phyloP scores from a whole-genome alignment of 2,888 invertebrate species.

The Ophion costatus region DNA sequence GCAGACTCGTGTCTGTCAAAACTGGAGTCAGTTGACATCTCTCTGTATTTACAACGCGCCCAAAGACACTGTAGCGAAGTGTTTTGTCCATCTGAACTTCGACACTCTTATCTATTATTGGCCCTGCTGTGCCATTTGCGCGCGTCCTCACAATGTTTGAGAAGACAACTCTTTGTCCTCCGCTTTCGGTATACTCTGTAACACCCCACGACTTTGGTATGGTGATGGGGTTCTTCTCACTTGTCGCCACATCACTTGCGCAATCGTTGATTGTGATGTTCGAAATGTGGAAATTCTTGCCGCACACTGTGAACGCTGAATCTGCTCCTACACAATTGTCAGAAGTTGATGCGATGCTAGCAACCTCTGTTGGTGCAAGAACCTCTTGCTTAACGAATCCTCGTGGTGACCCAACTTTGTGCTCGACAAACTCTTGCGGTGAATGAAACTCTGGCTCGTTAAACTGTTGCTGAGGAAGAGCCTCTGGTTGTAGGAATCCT shows the following conservation, averaged over 20 bases:
- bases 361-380: background rate
- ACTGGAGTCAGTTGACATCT: conserved; percentile 9
- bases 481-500: too few relatives aligned
- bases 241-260: background rate
- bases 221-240: background rate
- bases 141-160: background rate
- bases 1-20: background rate
- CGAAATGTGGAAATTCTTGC: background rate
- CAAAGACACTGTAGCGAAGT: conserved; percentile 33
- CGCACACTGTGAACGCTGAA: background rate
- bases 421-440: too few relatives aligned
- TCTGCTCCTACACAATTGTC: background rate
- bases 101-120: conserved; percentile 24
- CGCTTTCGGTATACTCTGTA: background rate
- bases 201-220: conserved; percentile 36
- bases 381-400: background rate
- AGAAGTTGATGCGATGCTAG: background rate
- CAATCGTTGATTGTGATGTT: background rate
- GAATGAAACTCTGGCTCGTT: too few relatives aligned
- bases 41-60: conserved; percentile 10
- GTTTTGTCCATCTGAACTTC: background rate
- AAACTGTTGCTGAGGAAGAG: too few relatives aligned
- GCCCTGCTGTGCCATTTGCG: background rate
- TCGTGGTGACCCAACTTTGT: background rate
- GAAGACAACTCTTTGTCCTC: conserved; percentile 12